These are phyloP conservation scores for Callyntrura guangdongensis DNA, from an alignment of 2,888 invertebrate species.

Conservation along the genomic window DNA sequence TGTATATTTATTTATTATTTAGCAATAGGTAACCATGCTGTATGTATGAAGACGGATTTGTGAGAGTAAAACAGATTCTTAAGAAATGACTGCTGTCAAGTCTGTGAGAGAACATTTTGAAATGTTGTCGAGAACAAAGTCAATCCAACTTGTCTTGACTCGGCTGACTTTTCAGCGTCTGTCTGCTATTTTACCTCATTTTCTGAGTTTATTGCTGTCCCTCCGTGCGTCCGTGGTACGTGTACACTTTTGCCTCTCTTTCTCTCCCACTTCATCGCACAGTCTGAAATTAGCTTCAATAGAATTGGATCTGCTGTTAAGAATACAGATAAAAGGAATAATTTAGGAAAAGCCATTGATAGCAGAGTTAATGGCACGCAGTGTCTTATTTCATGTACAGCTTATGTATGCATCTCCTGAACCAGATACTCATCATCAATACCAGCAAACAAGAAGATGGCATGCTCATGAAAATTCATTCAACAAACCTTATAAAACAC, in stretches of 20 bases:
- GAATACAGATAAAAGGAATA: neutral
- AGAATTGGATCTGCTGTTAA: constrained; percentile 34
- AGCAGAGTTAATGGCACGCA: constrained; percentile 11
- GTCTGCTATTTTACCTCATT: constrained; percentile 76
- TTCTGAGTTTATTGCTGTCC: constrained; percentile 72
- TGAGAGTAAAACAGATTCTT: constrained; percentile 81
- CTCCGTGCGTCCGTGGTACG: too few relatives aligned
- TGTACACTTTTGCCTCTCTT: constrained; percentile 32
- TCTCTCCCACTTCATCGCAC: neutral
- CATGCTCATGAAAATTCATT: constrained; percentile 54
- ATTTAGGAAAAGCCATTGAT: constrained; percentile 28
- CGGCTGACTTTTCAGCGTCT: constrained; percentile 79
- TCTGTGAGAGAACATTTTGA: constrained; percentile 83
- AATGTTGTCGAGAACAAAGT: constrained; percentile 84
- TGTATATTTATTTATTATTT: constrained; percentile 20
- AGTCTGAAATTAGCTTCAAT: constrained; percentile 45
- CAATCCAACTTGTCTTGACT: constrained; percentile 72
- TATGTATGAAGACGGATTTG: constrained; percentile 32
- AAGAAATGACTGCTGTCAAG: constrained; percentile 84
- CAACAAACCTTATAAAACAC: constrained; percentile 38
- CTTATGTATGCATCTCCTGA: neutral
- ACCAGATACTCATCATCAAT: constrained; percentile 27
- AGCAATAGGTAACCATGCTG: constrained; percentile 19
- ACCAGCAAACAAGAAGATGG: neutral
- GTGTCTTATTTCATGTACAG: neutral